These are phyloP conservation scores for Keiferia lycopersicella DNA, from an alignment of 2,888 invertebrate species.

Conservation along the genomic window DNA sequence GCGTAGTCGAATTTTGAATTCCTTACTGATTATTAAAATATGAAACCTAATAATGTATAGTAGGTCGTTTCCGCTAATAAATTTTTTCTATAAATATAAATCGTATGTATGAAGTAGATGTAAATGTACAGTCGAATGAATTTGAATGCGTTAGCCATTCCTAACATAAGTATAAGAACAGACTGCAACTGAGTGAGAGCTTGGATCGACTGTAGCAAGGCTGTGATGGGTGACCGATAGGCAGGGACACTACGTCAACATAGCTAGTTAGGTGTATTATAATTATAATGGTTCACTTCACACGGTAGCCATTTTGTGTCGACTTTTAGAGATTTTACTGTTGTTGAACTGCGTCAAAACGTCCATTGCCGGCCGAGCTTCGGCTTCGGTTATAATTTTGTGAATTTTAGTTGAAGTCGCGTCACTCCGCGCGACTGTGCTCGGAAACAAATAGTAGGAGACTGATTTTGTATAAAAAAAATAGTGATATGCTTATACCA, in stretches of 20 bases:
- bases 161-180: slow-evolving; percentile 57
- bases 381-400: slow-evolving; percentile 56
- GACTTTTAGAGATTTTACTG: slow-evolving; percentile 40
- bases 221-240: slow-evolving; percentile 67
- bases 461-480: slow-evolving; percentile 77
- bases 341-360: slow-evolving; percentile 56
- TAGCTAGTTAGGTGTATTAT: slow-evolving; percentile 44
- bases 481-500: slow-evolving; percentile 73
- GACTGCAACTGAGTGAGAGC: slow-evolving; percentile 70
- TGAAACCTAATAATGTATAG: not conserved
- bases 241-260: slow-evolving; percentile 34
- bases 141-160: slow-evolving; percentile 61
- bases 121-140: slow-evolving; percentile 28
- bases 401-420: slow-evolving; percentile 46
- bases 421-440: slow-evolving; percentile 56
- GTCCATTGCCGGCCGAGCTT: slow-evolving; percentile 62
- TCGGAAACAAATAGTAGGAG: slow-evolving; percentile 77
- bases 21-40: slow-evolving; percentile 4
- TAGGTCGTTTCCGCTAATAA: slow-evolving; percentile 5
- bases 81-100: not conserved
- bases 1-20: slow-evolving; percentile 17
- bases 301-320: slow-evolving; percentile 42
- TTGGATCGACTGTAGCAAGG: slow-evolving; percentile 75
- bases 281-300: slow-evolving; percentile 39
- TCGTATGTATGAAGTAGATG: slow-evolving; percentile 9